Evolutionary conservation across 2,797 vertebrate species (phyloP).

Genomic region (Esox masquinongy): DNA sequence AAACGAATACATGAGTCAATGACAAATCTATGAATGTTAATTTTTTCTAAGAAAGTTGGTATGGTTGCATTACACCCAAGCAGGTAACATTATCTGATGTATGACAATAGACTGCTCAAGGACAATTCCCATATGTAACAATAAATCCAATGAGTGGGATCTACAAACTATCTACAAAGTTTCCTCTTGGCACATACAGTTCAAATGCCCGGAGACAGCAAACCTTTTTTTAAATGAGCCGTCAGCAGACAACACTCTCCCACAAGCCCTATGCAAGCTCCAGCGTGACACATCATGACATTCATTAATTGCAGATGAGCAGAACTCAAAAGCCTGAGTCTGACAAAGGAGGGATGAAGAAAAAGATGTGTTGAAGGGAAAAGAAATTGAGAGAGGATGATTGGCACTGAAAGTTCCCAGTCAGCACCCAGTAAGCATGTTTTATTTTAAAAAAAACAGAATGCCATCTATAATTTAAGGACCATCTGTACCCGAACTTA

Average conservation of each 20-base stretch:
- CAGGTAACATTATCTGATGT: no score
- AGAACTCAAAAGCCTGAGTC: constrained; percentile 3
- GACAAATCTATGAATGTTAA: background rate
- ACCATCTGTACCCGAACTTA: no score
- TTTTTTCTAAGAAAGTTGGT: background rate
- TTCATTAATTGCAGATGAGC: constrained; percentile 12
- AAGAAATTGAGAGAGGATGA: background rate
- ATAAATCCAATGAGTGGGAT: background rate
- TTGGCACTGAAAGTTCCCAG: background rate
- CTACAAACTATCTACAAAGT: no score
- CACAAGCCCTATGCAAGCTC: background rate
- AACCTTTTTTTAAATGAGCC: no score
- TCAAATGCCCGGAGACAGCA: background rate
- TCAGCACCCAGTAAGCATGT: constrained; percentile 5
- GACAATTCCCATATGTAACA: no score
- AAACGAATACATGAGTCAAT: background rate
- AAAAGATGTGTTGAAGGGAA: constrained; percentile 4
- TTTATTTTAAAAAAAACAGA: no score
- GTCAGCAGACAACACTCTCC: background rate
- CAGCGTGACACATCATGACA: background rate
- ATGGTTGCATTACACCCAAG: no score
- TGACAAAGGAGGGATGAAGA: background rate
- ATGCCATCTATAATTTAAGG: no score
- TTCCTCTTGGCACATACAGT: no score
- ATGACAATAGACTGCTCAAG: no score